Evolutionary conservation across 2,797 vertebrate species (phyloP).

Genomic region (Lophotriccus pileatus): DNA sequence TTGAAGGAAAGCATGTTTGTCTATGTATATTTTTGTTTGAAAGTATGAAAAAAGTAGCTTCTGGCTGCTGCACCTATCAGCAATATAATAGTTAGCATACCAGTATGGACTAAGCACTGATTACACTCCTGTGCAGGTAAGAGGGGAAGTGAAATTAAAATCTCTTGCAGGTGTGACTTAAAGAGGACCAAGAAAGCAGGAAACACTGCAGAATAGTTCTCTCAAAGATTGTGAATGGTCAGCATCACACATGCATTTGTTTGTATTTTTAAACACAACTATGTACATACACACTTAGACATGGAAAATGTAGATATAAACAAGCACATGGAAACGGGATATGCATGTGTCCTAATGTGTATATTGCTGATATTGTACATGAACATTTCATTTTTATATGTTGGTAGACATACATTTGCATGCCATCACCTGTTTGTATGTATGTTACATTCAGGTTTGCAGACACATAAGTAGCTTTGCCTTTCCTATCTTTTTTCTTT

Average conservation of each 20-base stretch:
- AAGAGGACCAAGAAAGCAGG: not conserved
- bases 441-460: not conserved
- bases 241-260: not conserved
- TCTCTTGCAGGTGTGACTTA: not conserved
- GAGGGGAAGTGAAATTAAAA: not conserved
- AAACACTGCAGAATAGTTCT: not conserved
- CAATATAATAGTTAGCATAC: not conserved
- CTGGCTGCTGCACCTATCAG: not conserved
- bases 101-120: not conserved
- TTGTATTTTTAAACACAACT: not conserved
- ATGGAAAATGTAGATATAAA: not conserved
- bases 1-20: conserved; percentile 40
- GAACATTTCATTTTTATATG: not conserved
- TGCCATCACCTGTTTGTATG: accelerated
- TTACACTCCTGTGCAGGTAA: not conserved
- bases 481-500: not conserved
- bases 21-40: not conserved
- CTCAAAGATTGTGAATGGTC: not conserved
- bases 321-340: not conserved
- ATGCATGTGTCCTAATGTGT: not conserved
- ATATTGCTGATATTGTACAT: not conserved
- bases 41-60: conserved; percentile 1
- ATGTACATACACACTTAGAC: no score
- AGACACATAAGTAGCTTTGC: accelerated
- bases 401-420: not conserved